Evolutionary conservation across 2,888 invertebrate genomes (phyloP), one percentile per base, ranked within the genome.

Genomic region (Xestia ashworthii): DNA sequence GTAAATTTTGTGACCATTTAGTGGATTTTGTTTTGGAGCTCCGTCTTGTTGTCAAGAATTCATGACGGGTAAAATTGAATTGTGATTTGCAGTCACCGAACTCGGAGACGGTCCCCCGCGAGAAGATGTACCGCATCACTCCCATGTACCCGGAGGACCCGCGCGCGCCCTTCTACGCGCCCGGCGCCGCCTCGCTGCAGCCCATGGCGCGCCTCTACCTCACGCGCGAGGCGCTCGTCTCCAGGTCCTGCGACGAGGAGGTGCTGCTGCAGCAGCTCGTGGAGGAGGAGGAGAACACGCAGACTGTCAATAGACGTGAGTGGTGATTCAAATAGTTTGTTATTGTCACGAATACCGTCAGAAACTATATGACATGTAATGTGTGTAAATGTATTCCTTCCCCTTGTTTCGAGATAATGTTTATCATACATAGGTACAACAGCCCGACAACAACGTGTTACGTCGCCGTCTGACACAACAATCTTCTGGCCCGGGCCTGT

Each of bases 71-170:
- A 0, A 11, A 19, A 62, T 38, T 9, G 2, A 9, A 38, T 38
- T 62, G 32, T 38, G 32, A 11, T 62, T 62, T 19, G 5, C 38
- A 98, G 98, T 98, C 98, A 0, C 98, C 98, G 0, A 98, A 99
- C 93, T 93, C 97, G 0, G 98, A 98, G 90, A 98, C 98, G 0
- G 95, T 96, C 14, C 98, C 98, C 0, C 98, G 98, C 78, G 98
- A 99, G 93, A 97, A 97, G 86, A 99, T 99, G 97, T 98, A 98
- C 90, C 97, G 98, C 80, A 99, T 99, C 89, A 99, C 99, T 0
- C 98, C 98, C 4, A 98, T 98, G 94, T 98, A 98, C 94, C 99
- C 99, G 0, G 98, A 99, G 94, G 99, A 99, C 96, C 98, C 98
- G 0, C 97, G 98, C 80, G 98, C 99, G 0, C 99, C 99, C 0